Evolutionary conservation across 2,113 vertebrate genomes (phyloP).

Genomic region (Boulengeromyrus knoepffleri): DNA sequence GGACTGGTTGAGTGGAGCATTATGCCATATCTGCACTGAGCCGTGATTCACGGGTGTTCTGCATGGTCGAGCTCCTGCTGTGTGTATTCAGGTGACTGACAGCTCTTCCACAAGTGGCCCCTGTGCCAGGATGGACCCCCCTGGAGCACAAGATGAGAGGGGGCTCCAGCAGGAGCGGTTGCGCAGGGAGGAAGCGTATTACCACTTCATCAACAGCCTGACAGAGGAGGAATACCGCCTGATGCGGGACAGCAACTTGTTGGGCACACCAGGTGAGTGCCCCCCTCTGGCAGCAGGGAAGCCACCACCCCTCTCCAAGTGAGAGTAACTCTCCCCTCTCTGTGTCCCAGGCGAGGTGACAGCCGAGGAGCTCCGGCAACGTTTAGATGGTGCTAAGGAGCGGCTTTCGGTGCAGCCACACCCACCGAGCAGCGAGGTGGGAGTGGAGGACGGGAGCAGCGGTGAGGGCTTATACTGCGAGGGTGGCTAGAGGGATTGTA

Average conservation of each 20-base stretch:
- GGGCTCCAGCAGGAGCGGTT: conserved; percentile 85
- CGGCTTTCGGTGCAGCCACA: conserved; percentile 67
- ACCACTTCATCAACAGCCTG: conserved; percentile 90
- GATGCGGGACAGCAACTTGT: conserved; percentile 88
- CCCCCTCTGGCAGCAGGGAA: background rate
- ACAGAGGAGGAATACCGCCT: conserved; percentile 88
- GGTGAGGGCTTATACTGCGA: conserved; percentile 30
- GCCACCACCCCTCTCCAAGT: background rate
- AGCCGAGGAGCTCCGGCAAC: conserved; percentile 82
- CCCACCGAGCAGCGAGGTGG: conserved; percentile 52
- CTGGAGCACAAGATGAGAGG: conserved; percentile 66
- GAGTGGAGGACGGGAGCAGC: conserved; percentile 55
- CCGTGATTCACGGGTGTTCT: background rate
- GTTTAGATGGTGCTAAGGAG: conserved; percentile 80
- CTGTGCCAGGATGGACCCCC: conserved; percentile 66
- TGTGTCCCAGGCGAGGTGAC: conserved; percentile 78
- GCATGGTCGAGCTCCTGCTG: background rate
- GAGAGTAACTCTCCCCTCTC: background rate
- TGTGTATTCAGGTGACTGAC: background rate
- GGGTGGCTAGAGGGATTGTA: conserved; percentile 16
- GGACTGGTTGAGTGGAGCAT: background rate
- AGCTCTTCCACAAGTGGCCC: background rate
- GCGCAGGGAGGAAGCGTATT: conserved; percentile 89
- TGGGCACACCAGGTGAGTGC: conserved; percentile 83
- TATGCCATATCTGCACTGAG: background rate